Evolutionary conservation across 92 coral and sea anemone species (phyloP).

Genomic region (Actinostola sp.): DNA sequence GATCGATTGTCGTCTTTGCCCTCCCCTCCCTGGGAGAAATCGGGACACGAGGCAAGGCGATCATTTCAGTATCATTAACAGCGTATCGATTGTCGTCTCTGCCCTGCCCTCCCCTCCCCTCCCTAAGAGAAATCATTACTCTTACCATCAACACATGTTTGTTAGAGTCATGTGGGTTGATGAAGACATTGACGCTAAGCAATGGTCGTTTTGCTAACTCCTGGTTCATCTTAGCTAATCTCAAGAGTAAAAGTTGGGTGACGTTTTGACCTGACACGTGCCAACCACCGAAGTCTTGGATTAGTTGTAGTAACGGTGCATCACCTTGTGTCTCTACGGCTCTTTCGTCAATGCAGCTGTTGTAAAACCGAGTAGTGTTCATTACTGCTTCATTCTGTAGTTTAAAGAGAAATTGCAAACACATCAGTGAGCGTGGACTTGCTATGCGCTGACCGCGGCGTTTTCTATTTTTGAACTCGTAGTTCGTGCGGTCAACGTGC

Average conservation of each 20-base stretch:
- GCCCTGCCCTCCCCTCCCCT: too few relatives aligned
- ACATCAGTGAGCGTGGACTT: too few relatives aligned
- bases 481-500: too few relatives aligned
- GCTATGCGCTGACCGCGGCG: too few relatives aligned
- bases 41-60: too few relatives aligned
- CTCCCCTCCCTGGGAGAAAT: too few relatives aligned
- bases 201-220: conserved; percentile 18
- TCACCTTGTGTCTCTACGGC: conserved; percentile 30
- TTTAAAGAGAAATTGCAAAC: not conserved
- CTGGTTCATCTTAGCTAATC: conserved; percentile 33
- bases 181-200: conserved; percentile 13
- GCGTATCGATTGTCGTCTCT: too few relatives aligned
- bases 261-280: conserved; percentile 16
- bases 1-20: too few relatives aligned
- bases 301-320: conserved; percentile 25
- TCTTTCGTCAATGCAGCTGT: conserved; percentile 24
- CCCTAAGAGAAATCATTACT: not conserved
- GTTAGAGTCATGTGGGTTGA: conserved; percentile 23
- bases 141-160: conserved; percentile 30
- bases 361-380: conserved; percentile 38
- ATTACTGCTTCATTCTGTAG: conserved; percentile 42
- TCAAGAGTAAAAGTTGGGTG: not conserved
- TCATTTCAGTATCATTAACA: not conserved
- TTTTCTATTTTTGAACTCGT: too few relatives aligned
- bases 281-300: conserved; percentile 44